These are phyloP conservation scores for Centruroides sculpturatus DNA, from an alignment of 1,140 invertebrate species.

Conservation along the genomic window DNA sequence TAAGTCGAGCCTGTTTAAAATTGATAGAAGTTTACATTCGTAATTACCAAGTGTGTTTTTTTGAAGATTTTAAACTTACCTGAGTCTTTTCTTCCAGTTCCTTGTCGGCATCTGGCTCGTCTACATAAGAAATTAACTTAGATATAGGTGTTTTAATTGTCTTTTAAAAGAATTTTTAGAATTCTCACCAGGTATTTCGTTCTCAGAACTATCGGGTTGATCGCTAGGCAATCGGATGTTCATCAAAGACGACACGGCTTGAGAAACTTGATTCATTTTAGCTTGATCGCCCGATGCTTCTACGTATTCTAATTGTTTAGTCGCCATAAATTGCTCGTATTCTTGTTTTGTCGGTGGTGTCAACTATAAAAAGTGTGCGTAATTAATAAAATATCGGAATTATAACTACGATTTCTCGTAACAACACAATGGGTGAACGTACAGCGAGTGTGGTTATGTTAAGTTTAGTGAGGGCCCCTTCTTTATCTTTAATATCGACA, in stretches of 20 bases:
- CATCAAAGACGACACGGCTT: conserved; percentile 21
- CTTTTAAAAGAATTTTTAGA: too few relatives aligned
- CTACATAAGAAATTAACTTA: too few relatives aligned
- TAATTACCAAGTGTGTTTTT: too few relatives aligned
- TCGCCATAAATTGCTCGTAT: conserved; percentile 19
- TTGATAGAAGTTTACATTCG: background rate
- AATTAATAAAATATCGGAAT: background rate
- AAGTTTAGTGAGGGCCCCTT: conserved; percentile 19
- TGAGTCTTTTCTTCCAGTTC: too few relatives aligned
- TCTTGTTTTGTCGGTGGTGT: conserved; percentile 19
- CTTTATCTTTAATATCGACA: conserved; percentile 24
- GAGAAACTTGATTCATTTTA: conserved; percentile 22
- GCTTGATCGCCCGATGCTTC: conserved; percentile 22
- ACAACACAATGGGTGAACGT: background rate
- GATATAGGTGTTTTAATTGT: too few relatives aligned
- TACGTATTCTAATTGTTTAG: conserved; percentile 19
- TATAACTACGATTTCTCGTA: background rate
- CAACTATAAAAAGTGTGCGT: background rate
- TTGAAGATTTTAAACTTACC: too few relatives aligned
- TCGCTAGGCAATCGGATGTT: conserved; percentile 14
- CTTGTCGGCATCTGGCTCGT: too few relatives aligned
- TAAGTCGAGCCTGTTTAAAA: conserved; percentile 11
- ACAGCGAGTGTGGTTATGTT: conserved; percentile 19
- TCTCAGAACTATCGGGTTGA: too few relatives aligned
- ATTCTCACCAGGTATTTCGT: too few relatives aligned